Conservation (phyloP, 2,113 vertebrate species). For the Planiliza haematocheilus region DNA sequence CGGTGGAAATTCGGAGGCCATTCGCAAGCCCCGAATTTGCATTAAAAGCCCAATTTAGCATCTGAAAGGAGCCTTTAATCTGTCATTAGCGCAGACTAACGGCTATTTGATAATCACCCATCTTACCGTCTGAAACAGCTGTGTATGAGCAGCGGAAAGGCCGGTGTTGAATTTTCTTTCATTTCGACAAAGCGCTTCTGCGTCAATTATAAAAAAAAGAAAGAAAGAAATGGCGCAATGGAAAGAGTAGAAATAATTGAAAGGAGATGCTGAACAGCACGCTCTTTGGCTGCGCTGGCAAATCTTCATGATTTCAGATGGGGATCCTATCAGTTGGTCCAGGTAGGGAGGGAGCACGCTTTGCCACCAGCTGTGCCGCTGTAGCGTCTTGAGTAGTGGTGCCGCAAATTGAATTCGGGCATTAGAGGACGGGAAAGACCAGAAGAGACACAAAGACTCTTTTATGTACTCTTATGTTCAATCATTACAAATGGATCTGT, state of each 20-base stretch:
- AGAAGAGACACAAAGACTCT: constrained; percentile 6
- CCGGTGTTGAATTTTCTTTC: background rate
- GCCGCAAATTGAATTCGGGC: constrained; percentile 48
- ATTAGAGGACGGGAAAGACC: constrained; percentile 8
- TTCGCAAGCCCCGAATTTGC: constrained; percentile 20
- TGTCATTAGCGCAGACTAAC: background rate
- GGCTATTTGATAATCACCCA: constrained; percentile 19
- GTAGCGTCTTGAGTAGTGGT: constrained; percentile 4
- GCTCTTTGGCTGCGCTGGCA: constrained; percentile 22
- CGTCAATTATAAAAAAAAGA: no score
- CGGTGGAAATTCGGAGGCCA: constrained; percentile 3
- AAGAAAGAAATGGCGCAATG: background rate
- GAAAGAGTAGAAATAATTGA: constrained; percentile 34
- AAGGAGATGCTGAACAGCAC: constrained; percentile 13
- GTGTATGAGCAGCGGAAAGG: background rate
- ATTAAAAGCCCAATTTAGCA: constrained; percentile 23
- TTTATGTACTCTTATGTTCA: constrained; percentile 19
- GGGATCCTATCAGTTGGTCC: constrained; percentile 26
- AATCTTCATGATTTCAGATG: constrained; percentile 31
- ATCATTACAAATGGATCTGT: constrained; percentile 13
- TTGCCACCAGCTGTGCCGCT: constrained; percentile 31
- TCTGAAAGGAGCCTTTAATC: constrained; percentile 6
- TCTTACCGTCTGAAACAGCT: constrained; percentile 13
- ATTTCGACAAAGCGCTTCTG: background rate
- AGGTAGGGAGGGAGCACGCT: constrained; percentile 36